A percentile compares a stretch with the other conserved stretches of the same genome.
Conservation (phyloP, 37 sponge, comb jelly and placozoan genomes). For the Theonella swinhoei region DNA sequence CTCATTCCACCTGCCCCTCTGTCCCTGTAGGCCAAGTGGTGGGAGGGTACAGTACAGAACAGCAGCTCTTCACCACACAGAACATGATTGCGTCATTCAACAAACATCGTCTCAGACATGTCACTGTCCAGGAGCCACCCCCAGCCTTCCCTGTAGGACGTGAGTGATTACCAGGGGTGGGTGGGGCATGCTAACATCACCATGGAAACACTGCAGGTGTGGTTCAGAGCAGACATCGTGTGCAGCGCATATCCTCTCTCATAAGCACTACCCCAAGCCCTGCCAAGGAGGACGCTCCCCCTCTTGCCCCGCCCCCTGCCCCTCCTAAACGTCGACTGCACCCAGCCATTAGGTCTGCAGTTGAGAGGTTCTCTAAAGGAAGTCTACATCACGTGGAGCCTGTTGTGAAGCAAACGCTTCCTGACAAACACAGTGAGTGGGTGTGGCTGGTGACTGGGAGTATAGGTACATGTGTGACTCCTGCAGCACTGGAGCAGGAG, state of each 20-base stretch:
- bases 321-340: background rate
- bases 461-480: no score
- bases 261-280: background rate
- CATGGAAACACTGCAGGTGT: no score
- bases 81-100: conserved; percentile 38
- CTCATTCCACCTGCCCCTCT: background rate
- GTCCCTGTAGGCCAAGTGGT: conserved; percentile 38
- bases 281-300: background rate
- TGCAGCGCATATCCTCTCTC: background rate
- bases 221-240: background rate
- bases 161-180: background rate
- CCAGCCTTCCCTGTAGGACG: conserved; percentile 58
- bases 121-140: conserved; percentile 22
- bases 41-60: conserved; percentile 21
- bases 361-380: background rate
- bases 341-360: background rate
- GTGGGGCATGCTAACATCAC: background rate
- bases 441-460: no score
- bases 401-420: background rate
- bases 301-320: background rate
- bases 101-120: conserved; percentile 3
- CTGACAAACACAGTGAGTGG: background rate
- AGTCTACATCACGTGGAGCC: background rate
- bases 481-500: background rate
- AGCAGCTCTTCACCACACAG: conserved; percentile 36